These are phyloP conservation scores for Yasuhikotakia modesta DNA, from an alignment of 2,797 vertebrate species.

Conservation along the genomic window DNA sequence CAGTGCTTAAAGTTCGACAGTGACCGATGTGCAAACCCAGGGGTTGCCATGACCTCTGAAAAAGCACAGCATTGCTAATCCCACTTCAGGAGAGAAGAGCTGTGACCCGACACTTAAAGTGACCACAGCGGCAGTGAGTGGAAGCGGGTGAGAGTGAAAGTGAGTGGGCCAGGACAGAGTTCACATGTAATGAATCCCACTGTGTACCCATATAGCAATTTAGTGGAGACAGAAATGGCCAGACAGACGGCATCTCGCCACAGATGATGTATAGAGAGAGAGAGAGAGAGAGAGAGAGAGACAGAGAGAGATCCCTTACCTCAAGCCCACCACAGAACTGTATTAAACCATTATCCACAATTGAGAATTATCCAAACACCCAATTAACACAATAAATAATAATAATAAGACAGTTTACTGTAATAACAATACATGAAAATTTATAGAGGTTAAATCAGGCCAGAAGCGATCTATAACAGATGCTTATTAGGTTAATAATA, in stretches of 20 bases:
- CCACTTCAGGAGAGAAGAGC: not conserved
- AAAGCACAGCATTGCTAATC: conserved; percentile 31
- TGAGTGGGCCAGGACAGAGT: conserved; percentile 45
- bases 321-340: not conserved
- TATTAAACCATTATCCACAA: not conserved
- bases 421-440: conserved; percentile 1
- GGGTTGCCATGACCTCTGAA: conserved; percentile 49
- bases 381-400: not conserved
- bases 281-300: not conserved
- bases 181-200: conserved; percentile 52
- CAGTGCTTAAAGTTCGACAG: conserved; percentile 34
- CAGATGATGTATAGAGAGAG: conserved; percentile 3
- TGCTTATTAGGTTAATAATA: not conserved
- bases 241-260: conserved; percentile 39
- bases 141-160: conserved; percentile 7
- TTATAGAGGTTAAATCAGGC: not conserved
- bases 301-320: not conserved
- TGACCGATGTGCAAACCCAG: conserved; percentile 43
- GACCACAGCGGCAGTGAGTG: conserved; percentile 41
- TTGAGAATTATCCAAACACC: not conserved
- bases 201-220: conserved; percentile 49
- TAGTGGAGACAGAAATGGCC: conserved; percentile 51
- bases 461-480: not conserved
- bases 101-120: conserved; percentile 41
- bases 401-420: not conserved